A percentile compares a stretch with the other conserved stretches of the same genome.
Evolutionary conservation across 2,888 invertebrate genomes (phyloP).

Genomic region (Alsophila aescularia): DNA sequence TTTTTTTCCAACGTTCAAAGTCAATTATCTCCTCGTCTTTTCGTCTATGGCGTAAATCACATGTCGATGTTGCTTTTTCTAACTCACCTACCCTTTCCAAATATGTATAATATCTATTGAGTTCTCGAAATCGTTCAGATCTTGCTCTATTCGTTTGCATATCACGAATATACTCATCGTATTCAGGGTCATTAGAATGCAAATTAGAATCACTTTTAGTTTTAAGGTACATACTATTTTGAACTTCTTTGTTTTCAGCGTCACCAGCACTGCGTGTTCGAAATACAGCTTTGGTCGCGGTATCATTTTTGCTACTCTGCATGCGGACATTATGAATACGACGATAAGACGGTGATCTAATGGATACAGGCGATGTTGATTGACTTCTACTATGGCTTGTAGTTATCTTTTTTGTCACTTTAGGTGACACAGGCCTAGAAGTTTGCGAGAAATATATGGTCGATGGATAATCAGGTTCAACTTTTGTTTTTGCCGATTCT

Average conservation of each 20-base stretch:
- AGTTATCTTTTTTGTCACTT: conserved; percentile 53
- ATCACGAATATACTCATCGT: conserved; percentile 87
- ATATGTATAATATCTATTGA: conserved; percentile 93
- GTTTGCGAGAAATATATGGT: conserved; percentile 72
- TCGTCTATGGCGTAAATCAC: conserved; percentile 88
- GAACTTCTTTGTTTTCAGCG: conserved; percentile 69
- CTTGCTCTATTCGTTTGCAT: conserved; percentile 87
- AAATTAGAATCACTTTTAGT: conserved; percentile 72
- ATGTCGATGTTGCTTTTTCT: conserved; percentile 89
- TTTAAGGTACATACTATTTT: conserved; percentile 46
- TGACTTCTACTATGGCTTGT: conserved; percentile 66
- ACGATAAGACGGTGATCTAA: conserved; percentile 87
- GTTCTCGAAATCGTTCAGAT: conserved; percentile 92
- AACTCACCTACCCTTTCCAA: conserved; percentile 93
- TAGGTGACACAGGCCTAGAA: conserved; percentile 73
- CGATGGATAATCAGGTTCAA: conserved; percentile 49
- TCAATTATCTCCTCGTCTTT: conserved; percentile 93
- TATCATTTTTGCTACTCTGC: conserved; percentile 65
- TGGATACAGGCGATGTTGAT: conserved; percentile 83
- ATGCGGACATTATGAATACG: conserved; percentile 84
- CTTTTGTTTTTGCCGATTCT: conserved; percentile 42
- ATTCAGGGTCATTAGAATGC: conserved; percentile 83
- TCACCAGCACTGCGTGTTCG: conserved; percentile 88
- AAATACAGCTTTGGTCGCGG: conserved; percentile 64
- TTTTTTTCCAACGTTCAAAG: conserved; percentile 94